Percentiles rank a stretch among this genome's conserved stretches.
phyloP scores from a whole-genome alignment of 2,113 vertebrate genomes.

The Pedetes capensis region DNA sequence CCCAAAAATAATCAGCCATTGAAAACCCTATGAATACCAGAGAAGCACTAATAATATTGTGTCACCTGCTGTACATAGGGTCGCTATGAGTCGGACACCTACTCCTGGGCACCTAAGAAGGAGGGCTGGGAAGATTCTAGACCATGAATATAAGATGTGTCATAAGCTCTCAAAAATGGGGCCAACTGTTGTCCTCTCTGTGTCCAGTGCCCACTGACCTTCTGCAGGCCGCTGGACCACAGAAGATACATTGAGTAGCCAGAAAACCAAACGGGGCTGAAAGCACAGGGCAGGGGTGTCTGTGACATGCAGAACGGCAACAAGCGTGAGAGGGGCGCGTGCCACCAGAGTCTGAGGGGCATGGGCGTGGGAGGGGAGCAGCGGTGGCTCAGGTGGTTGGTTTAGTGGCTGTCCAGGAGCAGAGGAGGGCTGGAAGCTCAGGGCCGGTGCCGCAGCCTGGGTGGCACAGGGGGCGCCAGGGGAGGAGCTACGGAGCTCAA shows the following conservation, averaged over 20 bases:
- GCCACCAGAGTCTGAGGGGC: neutral
- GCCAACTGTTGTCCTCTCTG: neutral
- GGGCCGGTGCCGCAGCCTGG: slow-evolving; percentile 58
- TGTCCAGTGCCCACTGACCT: neutral
- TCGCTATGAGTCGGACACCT: too few relatives aligned
- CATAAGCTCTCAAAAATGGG: neutral
- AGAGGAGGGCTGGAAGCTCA: slow-evolving; percentile 61
- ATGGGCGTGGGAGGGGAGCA: slow-evolving; percentile 9
- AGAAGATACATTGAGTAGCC: neutral
- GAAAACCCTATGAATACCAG: too few relatives aligned
- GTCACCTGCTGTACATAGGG: too few relatives aligned
- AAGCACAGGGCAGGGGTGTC: slow-evolving; percentile 43
- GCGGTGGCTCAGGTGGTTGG: neutral
- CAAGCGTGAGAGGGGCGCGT: slow-evolving; percentile 8
- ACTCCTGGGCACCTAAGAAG: too few relatives aligned
- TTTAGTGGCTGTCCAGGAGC: slow-evolving; percentile 55
- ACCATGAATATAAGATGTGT: neutral
- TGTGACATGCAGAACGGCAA: slow-evolving; percentile 78
- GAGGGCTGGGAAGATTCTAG: neutral
- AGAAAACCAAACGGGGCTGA: neutral
- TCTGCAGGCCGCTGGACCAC: neutral
- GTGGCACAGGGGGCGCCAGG: slow-evolving; percentile 22
- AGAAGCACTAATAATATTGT: too few relatives aligned
- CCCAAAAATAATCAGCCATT: too few relatives aligned
- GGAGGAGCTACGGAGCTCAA: neutral